These are phyloP conservation scores for Encarsia formosa DNA, from an alignment of 2,888 invertebrate species.

Conservation along the genomic window DNA sequence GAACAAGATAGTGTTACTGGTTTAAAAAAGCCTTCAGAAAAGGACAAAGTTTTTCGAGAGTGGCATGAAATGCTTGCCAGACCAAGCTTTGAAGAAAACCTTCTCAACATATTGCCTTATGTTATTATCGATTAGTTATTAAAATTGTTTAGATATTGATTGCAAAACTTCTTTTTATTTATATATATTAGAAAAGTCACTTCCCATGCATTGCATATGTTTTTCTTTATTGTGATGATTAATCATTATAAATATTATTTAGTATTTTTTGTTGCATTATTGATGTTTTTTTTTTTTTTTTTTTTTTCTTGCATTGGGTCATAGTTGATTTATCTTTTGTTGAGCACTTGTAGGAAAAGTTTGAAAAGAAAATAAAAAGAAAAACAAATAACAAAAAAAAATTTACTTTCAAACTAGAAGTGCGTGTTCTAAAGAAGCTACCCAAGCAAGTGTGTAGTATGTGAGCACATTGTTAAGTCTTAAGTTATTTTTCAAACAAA, in stretches of 20 bases:
- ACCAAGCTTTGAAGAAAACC: constrained; percentile 71
- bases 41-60: constrained; percentile 68
- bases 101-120: constrained; percentile 91
- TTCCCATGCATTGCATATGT: too few relatives aligned
- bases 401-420: constrained; percentile 18
- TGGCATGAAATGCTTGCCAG: constrained; percentile 85
- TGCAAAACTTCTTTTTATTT: constrained; percentile 18
- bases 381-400: constrained; percentile 17
- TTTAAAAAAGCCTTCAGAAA: constrained; percentile 34
- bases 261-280: constrained; percentile 28
- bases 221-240: constrained; percentile 28
- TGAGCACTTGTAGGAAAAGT: constrained; percentile 10
- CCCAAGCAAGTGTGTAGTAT: constrained; percentile 14
- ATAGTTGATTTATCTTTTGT: constrained; percentile 10
- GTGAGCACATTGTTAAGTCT: constrained; percentile 24
- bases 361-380: constrained; percentile 5
- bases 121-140: constrained; percentile 80
- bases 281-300: constrained; percentile 21
- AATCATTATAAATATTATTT: constrained; percentile 27
- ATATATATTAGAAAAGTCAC: constrained; percentile 19
- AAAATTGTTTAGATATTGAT: constrained; percentile 25
- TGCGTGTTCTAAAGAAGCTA: constrained; percentile 5
- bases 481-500: constrained; percentile 26
- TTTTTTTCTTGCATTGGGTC: constrained; percentile 20
- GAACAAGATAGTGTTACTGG: constrained; percentile 26